Percentiles rank a stretch among this genome's conserved stretches.
These are phyloP conservation scores for Drosophila watanabei DNA, from an alignment of 1,140 invertebrate species.

Conservation along the genomic window DNA sequence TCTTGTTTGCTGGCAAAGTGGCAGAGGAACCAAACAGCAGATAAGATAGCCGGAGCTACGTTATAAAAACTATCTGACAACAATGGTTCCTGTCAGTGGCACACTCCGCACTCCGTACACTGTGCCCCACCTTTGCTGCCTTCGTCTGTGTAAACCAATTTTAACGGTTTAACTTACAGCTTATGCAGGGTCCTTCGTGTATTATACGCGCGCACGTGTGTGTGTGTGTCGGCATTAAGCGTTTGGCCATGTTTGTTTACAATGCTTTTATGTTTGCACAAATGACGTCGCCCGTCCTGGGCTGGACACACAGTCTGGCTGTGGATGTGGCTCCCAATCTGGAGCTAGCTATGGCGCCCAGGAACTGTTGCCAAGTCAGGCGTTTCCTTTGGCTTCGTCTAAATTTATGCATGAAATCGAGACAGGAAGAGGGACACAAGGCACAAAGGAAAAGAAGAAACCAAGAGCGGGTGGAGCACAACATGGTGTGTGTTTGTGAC, in stretches of 20 bases:
- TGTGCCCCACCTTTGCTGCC: background rate
- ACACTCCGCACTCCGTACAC: conserved; percentile 3
- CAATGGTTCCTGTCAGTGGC: conserved; percentile 55
- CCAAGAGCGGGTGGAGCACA: background rate
- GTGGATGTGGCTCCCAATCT: background rate
- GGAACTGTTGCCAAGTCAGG: conserved; percentile 48
- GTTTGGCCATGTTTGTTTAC: conserved; percentile 77
- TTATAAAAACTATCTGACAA: conserved; percentile 50
- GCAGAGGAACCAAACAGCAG: conserved; percentile 53
- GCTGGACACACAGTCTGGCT: conserved; percentile 17
- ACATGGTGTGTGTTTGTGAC: conserved; percentile 56
- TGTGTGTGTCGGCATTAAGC: conserved; percentile 57
- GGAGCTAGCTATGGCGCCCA: background rate
- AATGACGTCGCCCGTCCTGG: conserved; percentile 55
- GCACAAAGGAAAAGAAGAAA: background rate
- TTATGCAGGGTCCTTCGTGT: conserved; percentile 35
- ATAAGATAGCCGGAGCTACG: conserved; percentile 37
- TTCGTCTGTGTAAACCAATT: conserved; percentile 71
- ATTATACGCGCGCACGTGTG: background rate
- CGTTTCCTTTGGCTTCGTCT: conserved; percentile 31
- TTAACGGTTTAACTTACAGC: conserved; percentile 78
- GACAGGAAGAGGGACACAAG: conserved; percentile 1
- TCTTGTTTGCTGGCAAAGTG: conserved; percentile 56
- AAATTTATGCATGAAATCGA: conserved; percentile 58
- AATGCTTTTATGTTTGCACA: conserved; percentile 82